phyloP scores from a whole-genome alignment of 2,113 vertebrate genomes.

The Istiophorus platypterus region DNA sequence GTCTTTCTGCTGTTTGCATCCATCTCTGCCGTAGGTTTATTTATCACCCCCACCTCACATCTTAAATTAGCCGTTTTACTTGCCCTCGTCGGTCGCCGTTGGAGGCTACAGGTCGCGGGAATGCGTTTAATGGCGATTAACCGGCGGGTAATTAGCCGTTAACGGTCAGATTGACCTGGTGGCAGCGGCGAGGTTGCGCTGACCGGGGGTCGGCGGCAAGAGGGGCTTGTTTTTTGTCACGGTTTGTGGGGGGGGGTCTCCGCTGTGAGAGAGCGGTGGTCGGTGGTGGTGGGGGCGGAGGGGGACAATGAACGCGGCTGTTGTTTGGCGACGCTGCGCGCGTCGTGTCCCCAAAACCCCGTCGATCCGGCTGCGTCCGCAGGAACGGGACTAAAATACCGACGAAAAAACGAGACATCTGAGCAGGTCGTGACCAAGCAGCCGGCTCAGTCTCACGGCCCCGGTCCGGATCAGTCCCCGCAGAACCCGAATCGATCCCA shows the following conservation, averaged over 20 bases:
- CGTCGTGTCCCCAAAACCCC: neutral
- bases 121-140: slow-evolving; percentile 55
- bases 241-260: slow-evolving; percentile 15
- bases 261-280: neutral
- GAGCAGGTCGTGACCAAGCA: neutral
- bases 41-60: neutral
- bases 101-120: slow-evolving; percentile 64
- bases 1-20: neutral
- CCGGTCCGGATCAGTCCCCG: slow-evolving; percentile 13
- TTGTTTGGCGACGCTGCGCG: slow-evolving; percentile 52
- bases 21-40: neutral
- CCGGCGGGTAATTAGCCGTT: slow-evolving; percentile 39
- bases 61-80: neutral
- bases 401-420: neutral
- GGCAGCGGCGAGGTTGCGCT: neutral
- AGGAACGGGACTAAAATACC: too few species aligned
- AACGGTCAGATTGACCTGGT: slow-evolving; percentile 29
- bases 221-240: neutral
- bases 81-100: neutral
- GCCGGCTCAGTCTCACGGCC: neutral
- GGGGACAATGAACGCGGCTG: slow-evolving; percentile 59
- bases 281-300: slow-evolving; percentile 29
- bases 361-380: neutral
- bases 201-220: neutral
- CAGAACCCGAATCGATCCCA: neutral